Evolutionary conservation across 2,888 invertebrate species (phyloP).

Genomic region (Syrista parreyssii): DNA sequence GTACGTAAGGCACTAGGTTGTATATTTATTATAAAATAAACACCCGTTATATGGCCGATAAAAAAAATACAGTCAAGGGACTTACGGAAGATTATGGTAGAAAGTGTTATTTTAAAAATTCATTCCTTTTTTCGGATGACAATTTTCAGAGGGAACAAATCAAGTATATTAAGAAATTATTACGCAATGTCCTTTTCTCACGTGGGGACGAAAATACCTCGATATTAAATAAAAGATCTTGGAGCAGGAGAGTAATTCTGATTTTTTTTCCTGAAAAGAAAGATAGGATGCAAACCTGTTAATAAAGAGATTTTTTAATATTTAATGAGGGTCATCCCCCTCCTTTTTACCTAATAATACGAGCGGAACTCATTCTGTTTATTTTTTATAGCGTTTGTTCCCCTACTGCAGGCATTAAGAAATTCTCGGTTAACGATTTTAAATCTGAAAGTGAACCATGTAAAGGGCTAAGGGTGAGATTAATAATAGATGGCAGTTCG

Average conservation of each 20-base stretch:
- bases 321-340: neutral
- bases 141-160: neutral
- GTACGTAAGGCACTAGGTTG: neutral
- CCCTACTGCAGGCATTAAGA: neutral
- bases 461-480: neutral
- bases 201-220: neutral
- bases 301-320: neutral
- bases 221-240: neutral
- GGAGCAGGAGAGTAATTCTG: too few relatives aligned
- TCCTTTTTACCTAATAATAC: neutral
- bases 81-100: neutral
- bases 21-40: neutral
- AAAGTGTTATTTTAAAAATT: neutral
- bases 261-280: neutral
- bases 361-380: neutral
- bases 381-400: neutral
- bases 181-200: neutral
- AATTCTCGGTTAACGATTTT: neutral
- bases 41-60: neutral
- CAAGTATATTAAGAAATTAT: neutral
- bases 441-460: neutral
- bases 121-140: too few relatives aligned
- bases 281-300: neutral
- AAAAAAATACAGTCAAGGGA: neutral
- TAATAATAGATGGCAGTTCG: neutral